These are phyloP conservation scores for Brotula barbata DNA, from an alignment of 2,797 vertebrate species.

Conservation along the genomic window DNA sequence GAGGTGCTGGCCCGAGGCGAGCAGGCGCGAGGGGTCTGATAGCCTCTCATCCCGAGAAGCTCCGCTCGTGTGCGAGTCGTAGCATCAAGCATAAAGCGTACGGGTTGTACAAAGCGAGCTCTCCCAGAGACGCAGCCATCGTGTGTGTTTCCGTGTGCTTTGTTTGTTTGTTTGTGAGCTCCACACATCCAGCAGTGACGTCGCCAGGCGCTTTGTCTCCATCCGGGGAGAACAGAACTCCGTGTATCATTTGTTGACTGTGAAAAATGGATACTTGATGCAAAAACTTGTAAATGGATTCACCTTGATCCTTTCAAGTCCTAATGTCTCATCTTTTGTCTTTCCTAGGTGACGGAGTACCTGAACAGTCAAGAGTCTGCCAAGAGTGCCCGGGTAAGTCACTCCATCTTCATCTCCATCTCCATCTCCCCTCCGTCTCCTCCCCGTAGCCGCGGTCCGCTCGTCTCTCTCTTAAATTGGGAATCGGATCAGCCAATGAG, in stretches of 20 bases:
- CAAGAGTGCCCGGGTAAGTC: conserved; percentile 90
- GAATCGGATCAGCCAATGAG: neutral
- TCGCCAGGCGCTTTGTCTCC: conserved; percentile 14
- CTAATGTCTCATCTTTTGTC: conserved; percentile 12
- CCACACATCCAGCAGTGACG: conserved; percentile 30
- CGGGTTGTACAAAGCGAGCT: no score
- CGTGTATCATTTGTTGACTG: conserved; percentile 13
- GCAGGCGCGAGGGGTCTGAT: conserved; percentile 14
- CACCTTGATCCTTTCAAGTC: conserved; percentile 53
- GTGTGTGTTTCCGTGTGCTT: conserved; percentile 10
- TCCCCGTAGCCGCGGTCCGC: conserved; percentile 10
- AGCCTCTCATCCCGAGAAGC: conserved; percentile 36
- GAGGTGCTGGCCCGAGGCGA: conserved; percentile 23
- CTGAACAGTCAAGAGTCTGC: conserved; percentile 93
- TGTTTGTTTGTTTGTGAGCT: conserved; percentile 16
- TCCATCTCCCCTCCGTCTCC: conserved; percentile 3
- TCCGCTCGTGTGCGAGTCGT: conserved; percentile 28
- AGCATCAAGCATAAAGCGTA: conserved; percentile 39
- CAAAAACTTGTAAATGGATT: conserved; percentile 34
- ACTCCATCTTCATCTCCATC: conserved; percentile 8
- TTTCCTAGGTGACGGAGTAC: conserved; percentile 89
- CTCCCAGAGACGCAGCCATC: no score
- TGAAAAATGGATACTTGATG: conserved; percentile 25
- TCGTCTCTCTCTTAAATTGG: conserved; percentile 13
- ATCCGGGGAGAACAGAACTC: conserved; percentile 40